Evolutionary conservation across 2,888 invertebrate species (phyloP).

Genomic region (Nezara viridula): DNA sequence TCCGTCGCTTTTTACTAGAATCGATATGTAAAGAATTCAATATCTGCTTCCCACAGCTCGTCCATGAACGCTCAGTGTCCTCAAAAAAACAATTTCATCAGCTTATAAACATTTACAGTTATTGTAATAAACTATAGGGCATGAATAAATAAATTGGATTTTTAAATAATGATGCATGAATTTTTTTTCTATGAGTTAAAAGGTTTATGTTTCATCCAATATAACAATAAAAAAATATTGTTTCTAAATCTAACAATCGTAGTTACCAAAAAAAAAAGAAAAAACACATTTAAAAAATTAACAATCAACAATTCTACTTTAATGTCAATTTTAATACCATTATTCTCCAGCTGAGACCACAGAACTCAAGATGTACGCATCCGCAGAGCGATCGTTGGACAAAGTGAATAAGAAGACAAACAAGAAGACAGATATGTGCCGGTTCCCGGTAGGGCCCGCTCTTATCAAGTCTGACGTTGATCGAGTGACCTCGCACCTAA

Average conservation of each 20-base stretch:
- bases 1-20: not conserved
- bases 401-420: conserved; percentile 18
- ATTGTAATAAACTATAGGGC: no score
- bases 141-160: no score
- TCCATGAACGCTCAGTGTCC: not conserved
- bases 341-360: not conserved
- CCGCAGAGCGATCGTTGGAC: not conserved
- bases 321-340: no score
- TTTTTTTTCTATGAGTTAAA: no score
- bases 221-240: no score
- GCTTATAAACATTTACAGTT: not conserved
- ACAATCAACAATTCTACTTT: no score
- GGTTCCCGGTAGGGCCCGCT: not conserved
- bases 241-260: no score
- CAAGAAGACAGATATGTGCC: conserved; percentile 11
- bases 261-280: no score
- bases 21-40: conserved; percentile 6
- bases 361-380: not conserved
- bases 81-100: not conserved
- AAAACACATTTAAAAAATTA: no score
- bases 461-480: conserved; percentile 26
- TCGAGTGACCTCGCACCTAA: conserved; percentile 1
- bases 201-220: no score
- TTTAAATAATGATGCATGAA: no score
- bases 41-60: not conserved